These are phyloP conservation scores for Drosophila pegasa DNA, from an alignment of 2,888 invertebrate genomes.

Conservation along the genomic window DNA sequence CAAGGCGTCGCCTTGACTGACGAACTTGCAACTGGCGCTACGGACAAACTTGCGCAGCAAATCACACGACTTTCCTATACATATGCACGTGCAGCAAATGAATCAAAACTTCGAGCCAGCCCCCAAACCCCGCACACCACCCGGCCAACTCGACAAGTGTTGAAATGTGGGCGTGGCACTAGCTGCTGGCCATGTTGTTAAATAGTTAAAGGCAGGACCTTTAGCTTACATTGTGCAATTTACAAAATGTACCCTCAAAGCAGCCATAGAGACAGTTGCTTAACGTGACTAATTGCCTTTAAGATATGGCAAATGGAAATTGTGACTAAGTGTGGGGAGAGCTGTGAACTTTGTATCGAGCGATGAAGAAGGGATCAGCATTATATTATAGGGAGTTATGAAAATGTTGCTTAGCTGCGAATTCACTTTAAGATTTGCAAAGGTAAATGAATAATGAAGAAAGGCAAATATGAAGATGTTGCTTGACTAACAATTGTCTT, in stretches of 20 bases:
- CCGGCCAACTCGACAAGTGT: constrained; percentile 32
- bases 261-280: background rate
- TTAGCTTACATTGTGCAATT: constrained; percentile 5
- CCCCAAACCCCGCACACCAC: background rate
- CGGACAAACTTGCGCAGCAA: constrained; percentile 50
- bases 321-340: too few species aligned
- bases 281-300: background rate
- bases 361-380: too few species aligned
- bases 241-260: background rate
- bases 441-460: background rate
- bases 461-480: too few species aligned
- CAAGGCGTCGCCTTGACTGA: constrained; percentile 35
- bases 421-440: background rate
- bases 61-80: constrained; percentile 51
- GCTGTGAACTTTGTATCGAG: too few species aligned
- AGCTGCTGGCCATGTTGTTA: constrained; percentile 12
- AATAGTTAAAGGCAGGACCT: constrained; percentile 17
- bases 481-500: too few species aligned
- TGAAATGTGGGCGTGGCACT: constrained; percentile 40
- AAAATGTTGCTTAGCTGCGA: background rate
- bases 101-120: constrained; percentile 57
- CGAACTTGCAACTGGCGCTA: constrained; percentile 33
- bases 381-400: too few species aligned
- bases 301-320: background rate
- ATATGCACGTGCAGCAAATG: constrained; percentile 62